Base-by-base conservation (phyloP, 1,140 invertebrate genomes). In the Leptinotarsa texana region DNA sequence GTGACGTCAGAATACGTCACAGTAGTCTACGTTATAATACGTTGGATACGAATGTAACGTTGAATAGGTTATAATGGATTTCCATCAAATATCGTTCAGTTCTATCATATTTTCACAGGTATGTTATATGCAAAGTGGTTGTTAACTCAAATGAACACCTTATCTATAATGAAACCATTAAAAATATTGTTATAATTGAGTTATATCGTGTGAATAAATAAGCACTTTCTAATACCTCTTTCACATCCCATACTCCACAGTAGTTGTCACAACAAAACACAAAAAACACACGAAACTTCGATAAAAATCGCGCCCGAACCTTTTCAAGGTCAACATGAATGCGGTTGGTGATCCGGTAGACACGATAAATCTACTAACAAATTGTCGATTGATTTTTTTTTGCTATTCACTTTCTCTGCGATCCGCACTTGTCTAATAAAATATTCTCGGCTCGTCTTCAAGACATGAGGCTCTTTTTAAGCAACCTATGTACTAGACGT, bases 301-400 rank as follows among this genome's bases (percentile, higher is more conserved):
- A 57, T 57, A 2, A n/a, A 57, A 68, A 49, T 68, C 33, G 2
- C 42, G 33, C 33, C 18, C 21, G 63, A 70, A 69, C 74, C 63
- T 66, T 49, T 72, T 71, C 68, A 75, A 68, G 74, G 74, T 71
- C 69, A 75, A 71, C 63, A 57, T 48, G 63, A 72, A 75, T 49
- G 63, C 62, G 70, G 68, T 72, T 75, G 61, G 49, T 70, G 33
- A 66, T 72, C 27, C 63, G 42, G 69, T 69, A 75, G 63, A 69
- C 69, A 49, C 61, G 69, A 75, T 75, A 66, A 65, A 27, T 63
- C 63, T 4, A 66, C 74, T 72, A 65, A 75, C 74, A 75, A 75
- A 75, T 75, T 75, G 69, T 57, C 74, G 72, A 75, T 75, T 75
- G 74, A 75, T 75, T 75, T 75, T 75, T 75, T 57, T 66, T 66